Base-by-base conservation (phyloP, 2,113 vertebrate genomes). In the Plecturocebus donacophilus region DNA sequence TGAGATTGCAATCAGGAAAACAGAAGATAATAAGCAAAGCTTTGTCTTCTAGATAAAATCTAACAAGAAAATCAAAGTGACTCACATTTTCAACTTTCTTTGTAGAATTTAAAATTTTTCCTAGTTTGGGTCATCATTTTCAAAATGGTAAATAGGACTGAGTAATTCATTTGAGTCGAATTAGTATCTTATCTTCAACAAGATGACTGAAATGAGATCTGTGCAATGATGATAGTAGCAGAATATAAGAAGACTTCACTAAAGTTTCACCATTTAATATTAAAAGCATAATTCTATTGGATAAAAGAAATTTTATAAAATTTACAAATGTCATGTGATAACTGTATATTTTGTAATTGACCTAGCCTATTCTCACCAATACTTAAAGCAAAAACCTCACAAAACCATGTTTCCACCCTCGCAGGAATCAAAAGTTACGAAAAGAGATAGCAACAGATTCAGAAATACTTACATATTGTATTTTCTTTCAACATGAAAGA, bases 1-100 rank as follows among this genome's bases (percentile, higher is more conserved):
- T 98, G 98, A 98, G 98, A 98, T 98, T 98, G 96, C 94, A 98
- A 98, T 98, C 98, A 98, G 94, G 64, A 98, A 96, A 96, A 97
- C 77, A 96, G 92, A 95, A 98, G 96, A 97, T 96, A 98, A 98
- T 98, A 98, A 98, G 98, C 96, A 97, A 96, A 97, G 89, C 95
- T 98, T 98, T 98, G 95, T 98, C 98, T 97, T 82, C 12, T 76
- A 75, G 97, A 98, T 98, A 98, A 98, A 82, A 98, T 98, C 97
- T 97, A 93, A 82, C 79, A 92, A 97, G 97, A 94, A 81, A 9
- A 97, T 89, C 86, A 88, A 93, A 95, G 75, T 92, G 83, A 98
- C 92, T 91, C 94, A 97, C 25, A 19, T 96, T 97, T 97, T 93
- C 64, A 70, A 54, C 68, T 92, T 97, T 92, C 96, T 98, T 96